phyloP scores from a whole-genome alignment of 2,888 invertebrate species.

The Lithophane leautieri region DNA sequence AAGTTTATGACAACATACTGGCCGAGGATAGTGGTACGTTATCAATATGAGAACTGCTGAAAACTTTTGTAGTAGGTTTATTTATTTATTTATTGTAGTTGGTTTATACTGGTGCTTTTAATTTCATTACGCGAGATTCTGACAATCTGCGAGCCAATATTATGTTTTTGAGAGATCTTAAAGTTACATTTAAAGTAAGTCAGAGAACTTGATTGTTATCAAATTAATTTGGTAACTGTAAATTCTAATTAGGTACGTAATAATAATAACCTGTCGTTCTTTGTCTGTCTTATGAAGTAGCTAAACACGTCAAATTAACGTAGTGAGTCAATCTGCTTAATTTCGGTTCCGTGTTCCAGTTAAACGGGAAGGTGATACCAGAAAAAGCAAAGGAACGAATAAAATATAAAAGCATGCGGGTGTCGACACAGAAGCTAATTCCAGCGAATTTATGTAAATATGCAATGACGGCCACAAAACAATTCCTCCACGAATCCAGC shows the following conservation, averaged over 20 bases:
- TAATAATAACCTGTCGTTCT: no score
- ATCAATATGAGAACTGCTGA: neutral
- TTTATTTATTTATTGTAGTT: no score
- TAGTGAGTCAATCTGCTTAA: neutral
- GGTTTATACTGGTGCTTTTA: no score
- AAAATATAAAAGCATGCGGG: conserved; percentile 78
- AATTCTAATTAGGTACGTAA: neutral
- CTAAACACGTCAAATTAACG: neutral
- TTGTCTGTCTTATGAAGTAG: no score
- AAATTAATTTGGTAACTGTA: neutral
- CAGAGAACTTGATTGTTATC: neutral
- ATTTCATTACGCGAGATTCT: neutral
- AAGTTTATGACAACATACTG: conserved; percentile 83
- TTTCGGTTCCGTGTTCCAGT: conserved; percentile 67
- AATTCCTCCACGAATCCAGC: conserved; percentile 70
- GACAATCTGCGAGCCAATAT: neutral
- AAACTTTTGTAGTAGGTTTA: no score
- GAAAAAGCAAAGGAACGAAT: conserved; percentile 78
- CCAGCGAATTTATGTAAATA: conserved; percentile 72
- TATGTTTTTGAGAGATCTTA: neutral
- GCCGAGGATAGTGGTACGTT: conserved; percentile 85
- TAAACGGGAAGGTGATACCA: conserved; percentile 75
- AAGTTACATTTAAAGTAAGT: no score
- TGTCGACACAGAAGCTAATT: conserved; percentile 80
- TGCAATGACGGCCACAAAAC: conserved; percentile 64